Percentiles rank a stretch among this genome's conserved stretches.
These are phyloP conservation scores for Tragelaphus buxtoni DNA, from an alignment of 2,113 vertebrate genomes.

Conservation along the genomic window DNA sequence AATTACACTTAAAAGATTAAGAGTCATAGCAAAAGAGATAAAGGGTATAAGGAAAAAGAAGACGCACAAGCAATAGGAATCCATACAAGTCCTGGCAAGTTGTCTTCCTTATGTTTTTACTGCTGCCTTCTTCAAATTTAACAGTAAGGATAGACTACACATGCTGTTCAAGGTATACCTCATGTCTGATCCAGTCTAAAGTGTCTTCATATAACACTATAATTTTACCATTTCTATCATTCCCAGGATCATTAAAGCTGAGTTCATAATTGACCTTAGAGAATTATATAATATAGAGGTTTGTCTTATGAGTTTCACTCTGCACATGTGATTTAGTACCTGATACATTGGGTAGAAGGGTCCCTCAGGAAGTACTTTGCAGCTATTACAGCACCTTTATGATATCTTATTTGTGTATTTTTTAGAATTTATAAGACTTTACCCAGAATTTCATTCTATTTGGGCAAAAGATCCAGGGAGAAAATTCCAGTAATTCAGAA, in stretches of 20 bases:
- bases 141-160: background rate
- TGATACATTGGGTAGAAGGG: background rate
- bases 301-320: background rate
- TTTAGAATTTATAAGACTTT: background rate
- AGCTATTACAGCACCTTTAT: background rate
- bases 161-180: background rate
- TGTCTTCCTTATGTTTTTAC: background rate
- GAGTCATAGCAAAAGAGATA: background rate
- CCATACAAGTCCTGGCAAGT: background rate
- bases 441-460: background rate
- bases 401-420: background rate
- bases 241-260: background rate
- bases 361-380: background rate
- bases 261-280: background rate
- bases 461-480: background rate
- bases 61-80: background rate
- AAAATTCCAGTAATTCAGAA: background rate
- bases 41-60: background rate
- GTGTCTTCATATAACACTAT: background rate
- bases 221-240: background rate
- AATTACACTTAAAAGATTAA: slow-evolving; percentile 35
- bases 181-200: background rate
- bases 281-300: background rate
- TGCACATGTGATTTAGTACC: background rate
- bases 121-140: background rate